Evolutionary conservation across 1,140 invertebrate genomes (phyloP), one percentile per base, ranked within the genome.

Genomic region (Leucophenga varia): DNA sequence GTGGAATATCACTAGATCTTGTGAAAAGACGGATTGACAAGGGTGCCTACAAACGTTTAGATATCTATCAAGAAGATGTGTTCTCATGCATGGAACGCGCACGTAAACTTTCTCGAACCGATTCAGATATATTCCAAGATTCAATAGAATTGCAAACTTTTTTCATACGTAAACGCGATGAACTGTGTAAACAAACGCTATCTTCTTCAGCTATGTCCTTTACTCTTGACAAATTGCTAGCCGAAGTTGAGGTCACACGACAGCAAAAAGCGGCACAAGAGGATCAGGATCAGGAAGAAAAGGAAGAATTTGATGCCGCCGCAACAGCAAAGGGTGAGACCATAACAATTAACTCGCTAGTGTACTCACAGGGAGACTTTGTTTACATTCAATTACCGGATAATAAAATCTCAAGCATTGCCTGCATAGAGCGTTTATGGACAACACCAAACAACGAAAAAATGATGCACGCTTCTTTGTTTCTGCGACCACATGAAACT

Each of bases 11-110:
- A 0, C 76, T 94, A 45, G 91, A 94, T 74, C 75, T 93, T 21
- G 89, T 95, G 21, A 94, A 94, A 70, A 79, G 90, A 10, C 78
- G 91, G 5, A 75, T 94, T 13, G 91, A 95, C 70, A 84, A 89
- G 67, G 91, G 92, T 6, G 81, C 93, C 12, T 98, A 98, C 72
- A 88, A 90, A 55, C 80, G 97, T 17, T 76, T 99, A 21, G 96
- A 99, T 76, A 81, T 86, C 37, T 98, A 98, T 75, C 97, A 99
- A 79, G 92, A 95, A 65, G 96, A 98, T 71, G 85, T 98, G 59
- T 98, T 99, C 74, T 83, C 88, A 7, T 92, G 96, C 56, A 86
- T 98, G 73, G 92, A 97, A 64, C 77, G 91, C 64, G 94, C 94
- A 0, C 81, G 96, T 7, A 84, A 85, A 48, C 76, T 95, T 2